phyloP scores from a whole-genome alignment of 2,888 invertebrate genomes.

The Creontiades dilutus region DNA sequence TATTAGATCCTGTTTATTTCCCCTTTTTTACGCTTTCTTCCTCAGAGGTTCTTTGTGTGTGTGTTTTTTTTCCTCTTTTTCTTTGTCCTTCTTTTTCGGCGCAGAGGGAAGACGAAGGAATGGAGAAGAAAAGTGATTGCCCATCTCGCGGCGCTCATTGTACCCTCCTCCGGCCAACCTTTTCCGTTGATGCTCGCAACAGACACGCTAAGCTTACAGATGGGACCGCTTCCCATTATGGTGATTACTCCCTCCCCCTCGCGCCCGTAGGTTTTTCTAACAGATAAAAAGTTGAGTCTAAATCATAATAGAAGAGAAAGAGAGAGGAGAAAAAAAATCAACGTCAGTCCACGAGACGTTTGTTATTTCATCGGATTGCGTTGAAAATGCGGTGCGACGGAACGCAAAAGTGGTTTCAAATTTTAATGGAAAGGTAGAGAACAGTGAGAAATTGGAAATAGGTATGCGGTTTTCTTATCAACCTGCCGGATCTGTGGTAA shows the following conservation, averaged over 20 bases:
- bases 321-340: too few relatives aligned
- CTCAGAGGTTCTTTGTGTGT: conserved; percentile 31
- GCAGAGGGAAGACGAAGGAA: conserved; percentile 25
- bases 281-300: background rate
- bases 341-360: too few relatives aligned
- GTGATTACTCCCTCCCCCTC: conserved; percentile 30
- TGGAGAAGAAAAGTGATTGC: conserved; percentile 52
- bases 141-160: background rate
- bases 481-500: too few relatives aligned
- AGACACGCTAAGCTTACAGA: conserved; percentile 62
- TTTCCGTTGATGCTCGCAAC: conserved; percentile 50
- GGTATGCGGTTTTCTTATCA: too few relatives aligned
- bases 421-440: too few relatives aligned
- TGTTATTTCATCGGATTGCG: too few relatives aligned
- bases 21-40: conserved; percentile 47
- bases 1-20: conserved; percentile 47
- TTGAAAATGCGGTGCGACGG: too few relatives aligned
- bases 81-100: background rate
- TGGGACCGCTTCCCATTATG: conserved; percentile 55
- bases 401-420: too few relatives aligned
- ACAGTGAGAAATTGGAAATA: too few relatives aligned
- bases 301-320: too few relatives aligned
- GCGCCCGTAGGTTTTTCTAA: background rate
- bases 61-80: background rate
- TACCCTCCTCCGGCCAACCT: background rate